These are phyloP conservation scores for Pachycephus smyrnensis DNA, from an alignment of 2,888 invertebrate species.

Conservation along the genomic window DNA sequence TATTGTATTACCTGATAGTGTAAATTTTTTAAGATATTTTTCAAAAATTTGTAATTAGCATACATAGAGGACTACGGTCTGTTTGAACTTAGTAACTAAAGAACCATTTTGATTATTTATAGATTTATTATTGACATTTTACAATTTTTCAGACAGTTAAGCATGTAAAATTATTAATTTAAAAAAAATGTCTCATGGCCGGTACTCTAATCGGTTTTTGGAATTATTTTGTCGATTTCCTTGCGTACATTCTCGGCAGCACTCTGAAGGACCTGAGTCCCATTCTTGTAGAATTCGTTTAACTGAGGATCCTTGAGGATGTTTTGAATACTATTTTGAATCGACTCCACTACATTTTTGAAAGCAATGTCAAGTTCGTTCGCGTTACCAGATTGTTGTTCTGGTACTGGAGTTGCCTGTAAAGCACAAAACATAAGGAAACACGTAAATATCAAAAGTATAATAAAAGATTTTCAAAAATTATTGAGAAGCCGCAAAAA, in stretches of 20 bases:
- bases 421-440: neutral
- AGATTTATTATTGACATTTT: neutral
- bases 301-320: conserved; percentile 39
- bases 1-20: neutral
- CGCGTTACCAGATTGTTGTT: conserved; percentile 17
- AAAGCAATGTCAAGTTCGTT: conserved; percentile 18
- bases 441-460: neutral
- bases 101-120: neutral
- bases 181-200: neutral
- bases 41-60: neutral
- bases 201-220: conserved; percentile 36
- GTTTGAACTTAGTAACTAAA: neutral
- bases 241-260: conserved; percentile 38
- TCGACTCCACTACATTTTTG: conserved; percentile 26
- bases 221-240: conserved; percentile 42
- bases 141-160: neutral
- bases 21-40: neutral
- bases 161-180: neutral
- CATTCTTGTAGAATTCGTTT: conserved; percentile 36
- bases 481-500: neutral
- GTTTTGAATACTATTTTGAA: conserved; percentile 34
- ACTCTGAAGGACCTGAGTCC: conserved; percentile 36
- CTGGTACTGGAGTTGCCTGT: conserved; percentile 17
- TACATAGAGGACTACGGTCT: neutral
- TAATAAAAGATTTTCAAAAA: neutral